Percentiles rank a stretch among this genome's conserved stretches.
Evolutionary conservation across 2,113 vertebrate genomes (phyloP).

Genomic region (Muntiacus reevesi): DNA sequence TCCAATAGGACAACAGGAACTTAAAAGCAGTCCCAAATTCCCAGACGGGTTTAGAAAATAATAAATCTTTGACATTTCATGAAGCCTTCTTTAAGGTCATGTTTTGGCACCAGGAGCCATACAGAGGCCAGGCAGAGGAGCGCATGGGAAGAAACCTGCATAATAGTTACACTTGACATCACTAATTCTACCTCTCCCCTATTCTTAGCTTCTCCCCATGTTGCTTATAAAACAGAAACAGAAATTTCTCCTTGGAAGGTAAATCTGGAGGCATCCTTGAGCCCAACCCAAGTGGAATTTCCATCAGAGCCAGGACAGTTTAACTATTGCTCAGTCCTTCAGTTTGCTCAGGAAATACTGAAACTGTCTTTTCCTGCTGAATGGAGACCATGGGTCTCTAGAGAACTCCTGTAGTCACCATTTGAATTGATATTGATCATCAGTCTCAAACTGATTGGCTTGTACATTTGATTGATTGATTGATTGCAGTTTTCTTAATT

Average conservation of each 20-base stretch:
- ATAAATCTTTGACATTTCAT: slow-evolving; percentile 58
- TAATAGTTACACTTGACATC: not conserved
- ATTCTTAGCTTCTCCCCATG: not conserved
- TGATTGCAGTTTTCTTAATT: not conserved
- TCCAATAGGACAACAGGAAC: not conserved
- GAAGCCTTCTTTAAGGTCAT: not conserved
- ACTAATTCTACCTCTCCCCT: not conserved
- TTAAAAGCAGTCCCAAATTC: slow-evolving; percentile 1
- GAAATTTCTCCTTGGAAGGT: slow-evolving; percentile 27
- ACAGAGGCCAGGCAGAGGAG: not conserved
- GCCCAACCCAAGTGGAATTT: not conserved
- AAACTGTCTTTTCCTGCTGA: not conserved
- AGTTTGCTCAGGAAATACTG: not conserved
- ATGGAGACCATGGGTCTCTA: not conserved
- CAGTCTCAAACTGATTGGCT: not conserved
- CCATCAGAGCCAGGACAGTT: not conserved
- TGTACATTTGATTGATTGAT: not conserved
- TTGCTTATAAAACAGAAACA: slow-evolving; percentile 13
- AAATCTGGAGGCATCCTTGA: slow-evolving; percentile 4
- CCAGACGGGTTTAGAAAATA: slow-evolving; percentile 59
- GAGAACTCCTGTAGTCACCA: not conserved
- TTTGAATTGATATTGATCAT: not conserved
- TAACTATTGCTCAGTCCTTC: not conserved
- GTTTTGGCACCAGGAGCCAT: not conserved
- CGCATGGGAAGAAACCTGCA: not conserved